phyloP scores from a whole-genome alignment of 2,797 vertebrate genomes.

The Hydrolagus colliei region DNA sequence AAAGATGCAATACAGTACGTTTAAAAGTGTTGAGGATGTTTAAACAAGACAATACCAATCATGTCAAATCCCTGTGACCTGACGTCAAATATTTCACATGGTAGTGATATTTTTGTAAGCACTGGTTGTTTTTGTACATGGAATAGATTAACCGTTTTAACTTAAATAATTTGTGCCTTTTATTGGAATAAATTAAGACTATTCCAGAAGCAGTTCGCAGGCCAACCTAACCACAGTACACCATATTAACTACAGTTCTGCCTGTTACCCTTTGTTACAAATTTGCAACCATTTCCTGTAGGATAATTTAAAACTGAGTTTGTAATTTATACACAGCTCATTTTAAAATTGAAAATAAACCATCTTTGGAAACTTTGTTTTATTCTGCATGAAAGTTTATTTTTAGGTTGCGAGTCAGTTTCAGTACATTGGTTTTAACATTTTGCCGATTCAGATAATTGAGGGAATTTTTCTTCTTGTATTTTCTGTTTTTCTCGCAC shows the following conservation, averaged over 20 bases:
- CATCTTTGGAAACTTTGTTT: constrained; percentile 40
- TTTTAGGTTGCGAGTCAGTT: constrained; percentile 48
- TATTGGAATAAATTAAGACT: neutral
- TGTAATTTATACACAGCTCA: neutral
- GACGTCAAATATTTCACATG: constrained; percentile 21
- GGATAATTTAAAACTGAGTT: neutral
- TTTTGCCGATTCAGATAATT: constrained; percentile 47
- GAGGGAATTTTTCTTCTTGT: constrained; percentile 62
- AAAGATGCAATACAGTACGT: constrained; percentile 3
- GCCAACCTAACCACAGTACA: neutral
- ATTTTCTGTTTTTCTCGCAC: constrained; percentile 47
- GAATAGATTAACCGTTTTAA: constrained; percentile 1
- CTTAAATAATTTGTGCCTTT: constrained; percentile 12
- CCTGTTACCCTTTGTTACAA: neutral
- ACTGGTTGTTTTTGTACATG: constrained; percentile 12
- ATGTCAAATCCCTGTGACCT: neutral
- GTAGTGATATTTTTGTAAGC: constrained; percentile 28
- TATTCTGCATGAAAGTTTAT: constrained; percentile 34
- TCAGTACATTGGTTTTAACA: constrained; percentile 45
- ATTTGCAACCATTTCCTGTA: constrained; percentile 1
- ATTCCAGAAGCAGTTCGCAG: neutral
- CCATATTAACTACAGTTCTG: constrained; percentile 1
- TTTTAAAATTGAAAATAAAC: constrained; percentile 1
- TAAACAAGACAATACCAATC: neutral
- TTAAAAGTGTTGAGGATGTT: neutral